These are phyloP conservation scores for Empidonax alnorum DNA, from an alignment of 2,113 vertebrate genomes.

Conservation along the genomic window DNA sequence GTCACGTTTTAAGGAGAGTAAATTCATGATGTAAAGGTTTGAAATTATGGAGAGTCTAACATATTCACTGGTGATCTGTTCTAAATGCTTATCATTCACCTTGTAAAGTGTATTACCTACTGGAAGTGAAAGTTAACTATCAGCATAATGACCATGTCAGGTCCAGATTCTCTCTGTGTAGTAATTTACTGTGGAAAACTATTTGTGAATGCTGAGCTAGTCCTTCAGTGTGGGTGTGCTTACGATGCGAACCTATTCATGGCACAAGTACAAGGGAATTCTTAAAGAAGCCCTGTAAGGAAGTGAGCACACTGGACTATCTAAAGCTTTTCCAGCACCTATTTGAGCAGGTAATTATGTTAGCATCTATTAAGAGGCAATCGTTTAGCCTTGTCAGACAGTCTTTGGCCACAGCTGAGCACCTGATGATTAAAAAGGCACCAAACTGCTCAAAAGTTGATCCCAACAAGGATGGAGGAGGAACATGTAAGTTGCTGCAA, in stretches of 20 bases:
- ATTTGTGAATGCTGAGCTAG: neutral
- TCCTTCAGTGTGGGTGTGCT: neutral
- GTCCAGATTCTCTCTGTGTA: neutral
- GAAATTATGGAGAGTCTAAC: neutral
- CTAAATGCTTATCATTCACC: neutral
- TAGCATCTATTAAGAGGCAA: neutral
- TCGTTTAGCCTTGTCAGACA: neutral
- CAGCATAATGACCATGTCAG: neutral
- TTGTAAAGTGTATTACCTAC: neutral
- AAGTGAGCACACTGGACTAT: neutral
- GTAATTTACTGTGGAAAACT: neutral
- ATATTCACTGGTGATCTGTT: neutral
- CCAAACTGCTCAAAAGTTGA: neutral
- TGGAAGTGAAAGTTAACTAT: neutral
- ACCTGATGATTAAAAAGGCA: neutral
- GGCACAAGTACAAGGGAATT: neutral
- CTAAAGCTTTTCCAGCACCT: neutral
- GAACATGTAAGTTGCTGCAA: neutral
- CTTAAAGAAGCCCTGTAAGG: neutral
- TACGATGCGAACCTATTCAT: neutral
- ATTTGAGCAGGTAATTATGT: neutral
- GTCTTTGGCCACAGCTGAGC: neutral
- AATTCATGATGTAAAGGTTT: neutral
- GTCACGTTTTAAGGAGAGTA: neutral
- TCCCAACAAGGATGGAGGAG: rapidly evolving